A percentile compares a stretch with the other conserved stretches of the same genome.
phyloP scores from a whole-genome alignment of 1,140 invertebrate genomes.

The Dysdera silvatica region DNA sequence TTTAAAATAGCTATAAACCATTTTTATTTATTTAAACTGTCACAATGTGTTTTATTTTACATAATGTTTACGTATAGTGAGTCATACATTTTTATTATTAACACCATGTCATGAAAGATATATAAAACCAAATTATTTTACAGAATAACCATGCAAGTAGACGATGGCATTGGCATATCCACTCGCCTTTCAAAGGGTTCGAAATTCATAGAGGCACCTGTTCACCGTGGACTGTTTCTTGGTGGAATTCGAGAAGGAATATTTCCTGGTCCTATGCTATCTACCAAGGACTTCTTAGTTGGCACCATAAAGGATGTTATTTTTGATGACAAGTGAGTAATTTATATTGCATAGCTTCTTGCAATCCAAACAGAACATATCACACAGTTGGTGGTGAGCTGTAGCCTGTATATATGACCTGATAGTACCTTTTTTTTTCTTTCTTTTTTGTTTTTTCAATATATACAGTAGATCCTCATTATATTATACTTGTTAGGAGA shows the following conservation, averaged over 20 bases:
- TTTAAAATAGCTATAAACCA: too few relatives aligned
- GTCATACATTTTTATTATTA: background rate
- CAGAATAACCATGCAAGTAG: conserved; percentile 42
- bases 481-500: background rate
- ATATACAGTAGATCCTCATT: background rate
- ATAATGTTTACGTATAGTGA: too few relatives aligned
- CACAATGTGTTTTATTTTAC: too few relatives aligned
- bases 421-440: background rate
- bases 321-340: conserved; percentile 61
- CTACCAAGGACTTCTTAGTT: conserved; percentile 50
- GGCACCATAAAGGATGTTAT: conserved; percentile 73
- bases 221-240: conserved; percentile 49
- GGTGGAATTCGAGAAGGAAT: conserved; percentile 54
- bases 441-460: background rate
- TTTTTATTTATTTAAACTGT: too few relatives aligned
- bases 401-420: background rate
- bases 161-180: conserved; percentile 53
- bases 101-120: too few relatives aligned
- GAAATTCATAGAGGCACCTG: conserved; percentile 50
- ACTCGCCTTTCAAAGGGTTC: conserved; percentile 46
- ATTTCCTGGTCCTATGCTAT: conserved; percentile 50
- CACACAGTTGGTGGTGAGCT: background rate
- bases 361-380: background rate
- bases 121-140: too few relatives aligned
- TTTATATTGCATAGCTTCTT: conserved; percentile 4